Evolutionary conservation across 2,797 vertebrate species (phyloP), one percentile per base, ranked within the genome.

Genomic region (Notolabrus celidotus): DNA sequence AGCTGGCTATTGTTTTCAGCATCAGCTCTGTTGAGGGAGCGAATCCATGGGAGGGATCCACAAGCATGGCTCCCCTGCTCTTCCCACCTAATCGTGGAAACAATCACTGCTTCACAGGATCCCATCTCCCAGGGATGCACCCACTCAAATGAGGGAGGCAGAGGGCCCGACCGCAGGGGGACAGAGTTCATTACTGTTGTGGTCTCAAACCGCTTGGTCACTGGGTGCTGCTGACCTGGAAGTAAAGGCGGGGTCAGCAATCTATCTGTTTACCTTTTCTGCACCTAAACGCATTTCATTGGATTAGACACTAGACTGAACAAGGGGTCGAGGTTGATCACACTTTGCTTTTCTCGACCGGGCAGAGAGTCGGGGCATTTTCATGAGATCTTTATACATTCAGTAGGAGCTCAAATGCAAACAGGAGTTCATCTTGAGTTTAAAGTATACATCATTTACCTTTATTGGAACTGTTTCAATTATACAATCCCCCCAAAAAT

Each of bases 1-100:
- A 98, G 96, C 95, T 87, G 87, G 94, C 96, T 97, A 98, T 99
- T 99, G 97, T 99, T 98, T 94, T 92, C 55, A 89, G 84, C 67
- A 65, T 3, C 25, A 61, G 67, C 84, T 80, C 69, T 73, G 85
- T 77, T 84, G 92, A 94, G 93, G 93, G 92, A 94, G 94, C 84
- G 88, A 94, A 93, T 95, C 95, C 93, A 90, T 92, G 92, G 87
- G 91, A 94, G 90, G 80, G 86, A 91, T 88, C 94, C 74, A 64
- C 76, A 65, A 91, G 91, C 88, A 79, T 80, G 70, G 84, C 90
- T 93, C 91, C 78, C 84, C 93, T 92, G 88, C 93, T 88, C 83
- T 85, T 84, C 80, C 85, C 84, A 92, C 94, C 91, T 97, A 95
- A 97, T 94, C 92, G 94, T 95, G 93, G 95, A 97, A 97, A 94